Evolutionary conservation across 2,113 vertebrate genomes (phyloP).

Genomic region (Donacobius atricapilla): DNA sequence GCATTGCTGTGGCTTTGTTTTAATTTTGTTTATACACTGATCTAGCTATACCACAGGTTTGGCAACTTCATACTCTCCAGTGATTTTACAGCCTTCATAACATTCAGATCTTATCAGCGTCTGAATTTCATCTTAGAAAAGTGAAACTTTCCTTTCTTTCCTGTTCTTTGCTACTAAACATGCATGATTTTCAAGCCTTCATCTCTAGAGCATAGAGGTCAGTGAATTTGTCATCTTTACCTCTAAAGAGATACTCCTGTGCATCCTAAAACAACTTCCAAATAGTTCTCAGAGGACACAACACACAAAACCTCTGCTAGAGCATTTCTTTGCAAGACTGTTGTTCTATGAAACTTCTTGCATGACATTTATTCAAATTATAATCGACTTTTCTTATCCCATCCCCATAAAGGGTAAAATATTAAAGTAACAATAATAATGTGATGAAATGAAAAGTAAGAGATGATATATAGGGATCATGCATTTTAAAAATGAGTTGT

Average conservation of each 20-base stretch:
- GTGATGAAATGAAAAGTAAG: neutral
- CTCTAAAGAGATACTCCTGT: neutral
- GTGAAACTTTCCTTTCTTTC: conserved; percentile 13
- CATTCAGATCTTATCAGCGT: neutral
- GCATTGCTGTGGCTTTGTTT: conserved; percentile 25
- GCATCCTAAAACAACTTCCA: neutral
- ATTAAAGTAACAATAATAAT: neutral
- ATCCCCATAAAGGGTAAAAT: neutral
- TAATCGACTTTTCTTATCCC: neutral
- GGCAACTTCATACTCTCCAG: neutral
- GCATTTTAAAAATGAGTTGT: neutral
- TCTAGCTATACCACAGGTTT: neutral
- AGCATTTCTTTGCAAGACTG: neutral
- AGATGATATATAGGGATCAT: neutral
- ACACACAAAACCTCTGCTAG: neutral
- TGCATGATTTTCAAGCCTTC: neutral
- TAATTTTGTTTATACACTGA: conserved; percentile 14
- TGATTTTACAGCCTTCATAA: neutral
- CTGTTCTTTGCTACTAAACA: neutral
- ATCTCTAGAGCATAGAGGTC: conserved; percentile 2
- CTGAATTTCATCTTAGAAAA: conserved; percentile 24
- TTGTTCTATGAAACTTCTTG: neutral
- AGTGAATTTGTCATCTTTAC: conserved; percentile 38
- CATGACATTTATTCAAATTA: neutral
- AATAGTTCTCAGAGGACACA: neutral